Percentiles rank a stretch among this genome's conserved stretches.
Evolutionary conservation across 2,797 vertebrate genomes (phyloP).

Genomic region (Pygocentrus nattereri): DNA sequence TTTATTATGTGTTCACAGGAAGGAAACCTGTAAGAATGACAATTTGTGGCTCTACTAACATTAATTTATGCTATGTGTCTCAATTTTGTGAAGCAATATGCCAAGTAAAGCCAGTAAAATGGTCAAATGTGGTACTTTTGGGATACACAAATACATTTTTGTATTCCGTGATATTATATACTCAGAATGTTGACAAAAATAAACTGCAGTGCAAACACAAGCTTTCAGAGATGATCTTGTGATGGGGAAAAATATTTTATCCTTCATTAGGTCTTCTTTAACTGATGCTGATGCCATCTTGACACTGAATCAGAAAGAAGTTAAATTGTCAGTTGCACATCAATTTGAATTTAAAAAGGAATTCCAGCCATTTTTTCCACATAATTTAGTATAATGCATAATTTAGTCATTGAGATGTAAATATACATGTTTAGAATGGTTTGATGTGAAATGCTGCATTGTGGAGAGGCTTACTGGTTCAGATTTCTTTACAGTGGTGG

Average conservation of each 20-base stretch:
- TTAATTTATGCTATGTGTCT: constrained; percentile 80
- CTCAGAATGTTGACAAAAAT: constrained; percentile 78
- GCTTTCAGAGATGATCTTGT: constrained; percentile 2
- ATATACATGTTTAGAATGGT: too few species aligned
- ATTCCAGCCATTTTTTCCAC: too few species aligned
- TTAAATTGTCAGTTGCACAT: too few species aligned
- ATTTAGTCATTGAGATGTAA: too few species aligned
- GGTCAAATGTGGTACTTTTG: constrained; percentile 78
- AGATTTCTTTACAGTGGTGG: too few species aligned
- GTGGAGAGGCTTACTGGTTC: too few species aligned
- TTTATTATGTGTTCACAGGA: constrained; percentile 90
- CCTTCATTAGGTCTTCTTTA: background rate
- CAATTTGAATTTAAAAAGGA: too few species aligned
- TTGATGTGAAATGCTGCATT: too few species aligned
- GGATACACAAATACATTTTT: constrained; percentile 72
- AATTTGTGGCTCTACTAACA: constrained; percentile 78
- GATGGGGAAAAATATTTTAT: background rate
- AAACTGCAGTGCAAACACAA: constrained; percentile 65
- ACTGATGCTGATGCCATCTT: too few species aligned
- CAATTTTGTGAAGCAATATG: constrained; percentile 82
- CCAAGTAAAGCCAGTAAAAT: constrained; percentile 77
- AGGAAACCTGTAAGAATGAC: constrained; percentile 69
- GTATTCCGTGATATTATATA: constrained; percentile 78
- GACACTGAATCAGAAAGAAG: too few species aligned
- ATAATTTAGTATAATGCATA: too few species aligned